Conservation (phyloP, 2,113 vertebrate species). For the Oreotrochilus melanogaster region DNA sequence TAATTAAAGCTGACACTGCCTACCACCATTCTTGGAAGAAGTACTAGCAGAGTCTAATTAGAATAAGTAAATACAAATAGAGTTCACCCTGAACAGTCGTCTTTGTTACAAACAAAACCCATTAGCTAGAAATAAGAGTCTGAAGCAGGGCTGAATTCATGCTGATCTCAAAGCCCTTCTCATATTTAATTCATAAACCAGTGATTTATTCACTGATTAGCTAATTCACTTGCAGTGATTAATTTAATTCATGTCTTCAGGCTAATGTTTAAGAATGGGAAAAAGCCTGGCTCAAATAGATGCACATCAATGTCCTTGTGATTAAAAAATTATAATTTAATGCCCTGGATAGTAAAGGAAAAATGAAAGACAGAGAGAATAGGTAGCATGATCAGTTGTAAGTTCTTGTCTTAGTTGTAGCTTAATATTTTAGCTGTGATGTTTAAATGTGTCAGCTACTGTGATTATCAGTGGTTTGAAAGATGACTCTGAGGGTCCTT, state of each 20-base stretch:
- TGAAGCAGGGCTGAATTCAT: neutral
- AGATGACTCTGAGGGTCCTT: constrained; percentile 75
- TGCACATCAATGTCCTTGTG: constrained; percentile 18
- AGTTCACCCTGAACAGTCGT: constrained; percentile 12
- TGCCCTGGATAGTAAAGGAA: constrained; percentile 33
- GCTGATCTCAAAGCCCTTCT: constrained; percentile 8
- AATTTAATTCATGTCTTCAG: constrained; percentile 54
- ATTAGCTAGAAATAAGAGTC: constrained; percentile 8
- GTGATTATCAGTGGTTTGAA: constrained; percentile 85
- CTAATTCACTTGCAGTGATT: constrained; percentile 52
- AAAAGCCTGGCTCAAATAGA: constrained; percentile 5
- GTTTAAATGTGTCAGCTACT: constrained; percentile 83
- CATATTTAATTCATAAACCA: constrained; percentile 62
- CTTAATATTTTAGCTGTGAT: constrained; percentile 61
- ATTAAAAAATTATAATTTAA: constrained; percentile 53
- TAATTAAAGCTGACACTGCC: constrained; percentile 38
- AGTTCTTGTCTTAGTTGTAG: constrained; percentile 15
- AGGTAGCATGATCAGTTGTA: neutral
- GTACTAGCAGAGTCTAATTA: constrained; percentile 4
- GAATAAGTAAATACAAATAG: constrained; percentile 53
- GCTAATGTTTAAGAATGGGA: constrained; percentile 34
- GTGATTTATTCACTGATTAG: constrained; percentile 61
- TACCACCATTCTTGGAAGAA: constrained; percentile 31
- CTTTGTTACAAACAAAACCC: constrained; percentile 54
- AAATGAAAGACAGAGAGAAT: constrained; percentile 35